Evolutionary conservation across 1,140 invertebrate genomes (phyloP).

Genomic region (Apis cerana): DNA sequence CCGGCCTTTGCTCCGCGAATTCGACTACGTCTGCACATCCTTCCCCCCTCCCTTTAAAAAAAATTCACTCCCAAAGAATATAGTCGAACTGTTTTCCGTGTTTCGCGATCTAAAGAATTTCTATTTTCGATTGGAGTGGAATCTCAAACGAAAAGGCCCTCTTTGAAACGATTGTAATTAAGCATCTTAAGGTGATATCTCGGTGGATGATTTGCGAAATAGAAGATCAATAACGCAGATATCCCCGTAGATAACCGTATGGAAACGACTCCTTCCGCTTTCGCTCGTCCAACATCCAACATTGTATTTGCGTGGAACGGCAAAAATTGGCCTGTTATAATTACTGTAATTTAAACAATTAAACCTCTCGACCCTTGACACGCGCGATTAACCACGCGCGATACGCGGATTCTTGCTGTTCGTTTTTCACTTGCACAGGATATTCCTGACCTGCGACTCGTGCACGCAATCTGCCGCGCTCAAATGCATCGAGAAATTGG

Average conservation of each 20-base stretch:
- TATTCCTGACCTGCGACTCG: conserved; percentile 35
- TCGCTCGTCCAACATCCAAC: neutral
- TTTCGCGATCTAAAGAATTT: no score
- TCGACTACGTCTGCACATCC: conserved; percentile 39
- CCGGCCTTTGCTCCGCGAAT: neutral
- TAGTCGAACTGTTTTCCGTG: neutral
- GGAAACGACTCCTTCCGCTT: neutral
- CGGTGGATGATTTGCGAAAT: conserved; percentile 17
- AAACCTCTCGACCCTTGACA: conserved; percentile 38
- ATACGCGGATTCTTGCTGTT: conserved; percentile 10
- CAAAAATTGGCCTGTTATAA: neutral
- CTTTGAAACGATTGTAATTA: conserved; percentile 16
- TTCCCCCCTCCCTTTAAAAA: neutral
- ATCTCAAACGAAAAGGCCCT: neutral
- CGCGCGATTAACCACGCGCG: conserved; percentile 32
- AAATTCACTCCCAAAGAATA: neutral
- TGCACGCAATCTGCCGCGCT: conserved; percentile 30
- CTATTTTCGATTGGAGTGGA: neutral
- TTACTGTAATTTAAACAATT: conserved; percentile 31
- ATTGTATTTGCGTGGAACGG: no score
- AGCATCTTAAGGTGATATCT: conserved; percentile 17
- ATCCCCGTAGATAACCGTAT: neutral
- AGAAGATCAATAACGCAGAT: conserved; percentile 16
- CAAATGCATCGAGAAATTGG: conserved; percentile 1
- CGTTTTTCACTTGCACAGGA: conserved; percentile 10